Percentiles rank a stretch among this genome's conserved stretches.
Evolutionary conservation across 2,888 invertebrate genomes (phyloP).

Genomic region (Callinectes sapidus): DNA sequence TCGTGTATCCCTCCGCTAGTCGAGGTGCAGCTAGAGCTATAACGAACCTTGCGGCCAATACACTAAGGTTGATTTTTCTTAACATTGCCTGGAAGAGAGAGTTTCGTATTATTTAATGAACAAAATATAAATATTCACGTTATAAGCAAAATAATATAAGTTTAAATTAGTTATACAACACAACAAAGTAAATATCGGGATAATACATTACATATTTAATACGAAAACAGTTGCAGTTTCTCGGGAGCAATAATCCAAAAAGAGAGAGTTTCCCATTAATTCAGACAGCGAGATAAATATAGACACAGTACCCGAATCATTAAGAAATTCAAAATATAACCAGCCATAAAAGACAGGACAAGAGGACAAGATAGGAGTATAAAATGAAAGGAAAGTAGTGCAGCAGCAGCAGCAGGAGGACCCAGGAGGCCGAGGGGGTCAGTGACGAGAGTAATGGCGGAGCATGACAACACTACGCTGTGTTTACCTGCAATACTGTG

Average conservation of each 20-base stretch:
- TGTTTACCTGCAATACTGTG: constrained; percentile 9
- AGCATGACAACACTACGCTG: background rate
- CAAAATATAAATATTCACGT: background rate
- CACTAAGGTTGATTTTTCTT: background rate
- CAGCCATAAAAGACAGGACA: background rate
- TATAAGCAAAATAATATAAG: background rate
- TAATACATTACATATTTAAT: background rate
- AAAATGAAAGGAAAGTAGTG: constrained; percentile 9
- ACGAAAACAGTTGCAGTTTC: background rate
- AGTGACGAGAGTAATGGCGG: constrained; percentile 31
- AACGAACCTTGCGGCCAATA: background rate
- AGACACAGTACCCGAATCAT: background rate
- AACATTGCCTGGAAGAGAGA: background rate
- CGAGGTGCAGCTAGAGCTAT: background rate
- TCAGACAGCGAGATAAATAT: background rate
- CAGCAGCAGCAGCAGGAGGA: too few species aligned
- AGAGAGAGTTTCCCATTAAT: background rate
- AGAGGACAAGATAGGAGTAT: background rate
- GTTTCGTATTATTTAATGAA: background rate
- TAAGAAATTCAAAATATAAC: background rate
- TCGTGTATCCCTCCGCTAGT: constrained; percentile 22
- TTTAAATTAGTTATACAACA: background rate
- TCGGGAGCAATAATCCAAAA: background rate
- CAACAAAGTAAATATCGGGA: background rate
- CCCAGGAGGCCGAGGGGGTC: constrained; percentile 9